Conservation (phyloP, 2,888 invertebrate genomes). For the Chloroclysta siterata region DNA sequence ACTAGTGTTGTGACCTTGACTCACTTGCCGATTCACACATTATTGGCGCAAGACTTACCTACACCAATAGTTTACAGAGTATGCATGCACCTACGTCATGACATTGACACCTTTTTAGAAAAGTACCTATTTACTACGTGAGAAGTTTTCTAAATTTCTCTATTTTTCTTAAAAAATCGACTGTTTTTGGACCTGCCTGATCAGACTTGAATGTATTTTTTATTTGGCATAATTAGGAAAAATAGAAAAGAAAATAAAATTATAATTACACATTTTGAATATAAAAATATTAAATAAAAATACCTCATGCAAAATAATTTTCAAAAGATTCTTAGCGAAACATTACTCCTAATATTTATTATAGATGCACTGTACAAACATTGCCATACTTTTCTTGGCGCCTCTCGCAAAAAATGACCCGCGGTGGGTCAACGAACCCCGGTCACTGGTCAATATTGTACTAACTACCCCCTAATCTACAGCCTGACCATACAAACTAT, state of each 20-base stretch:
- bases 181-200: too few species aligned
- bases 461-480: slow-evolving; percentile 25
- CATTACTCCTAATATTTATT: not conserved
- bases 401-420: slow-evolving; percentile 38
- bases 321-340: too few species aligned
- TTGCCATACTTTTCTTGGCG: slow-evolving; percentile 20
- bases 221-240: too few species aligned
- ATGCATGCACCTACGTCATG: slow-evolving; percentile 15
- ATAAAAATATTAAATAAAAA: too few species aligned
- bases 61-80: slow-evolving; percentile 15
- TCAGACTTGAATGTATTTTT: too few species aligned
- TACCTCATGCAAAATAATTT: too few species aligned
- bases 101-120: slow-evolving; percentile 32
- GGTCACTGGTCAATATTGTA: slow-evolving; percentile 30
- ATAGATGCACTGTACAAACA: not conserved
- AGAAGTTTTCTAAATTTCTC: too few species aligned
- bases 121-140: too few species aligned
- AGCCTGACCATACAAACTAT: slow-evolving; percentile 13
- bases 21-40: slow-evolving; percentile 33
- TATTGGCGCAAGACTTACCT: slow-evolving; percentile 29
- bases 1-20: slow-evolving; percentile 30
- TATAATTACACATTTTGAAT: too few species aligned
- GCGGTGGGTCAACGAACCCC: slow-evolving; percentile 32
- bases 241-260: too few species aligned
- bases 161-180: too few species aligned